These are phyloP conservation scores for Ligdia adustata DNA, from an alignment of 2,888 invertebrate species.

Conservation along the genomic window DNA sequence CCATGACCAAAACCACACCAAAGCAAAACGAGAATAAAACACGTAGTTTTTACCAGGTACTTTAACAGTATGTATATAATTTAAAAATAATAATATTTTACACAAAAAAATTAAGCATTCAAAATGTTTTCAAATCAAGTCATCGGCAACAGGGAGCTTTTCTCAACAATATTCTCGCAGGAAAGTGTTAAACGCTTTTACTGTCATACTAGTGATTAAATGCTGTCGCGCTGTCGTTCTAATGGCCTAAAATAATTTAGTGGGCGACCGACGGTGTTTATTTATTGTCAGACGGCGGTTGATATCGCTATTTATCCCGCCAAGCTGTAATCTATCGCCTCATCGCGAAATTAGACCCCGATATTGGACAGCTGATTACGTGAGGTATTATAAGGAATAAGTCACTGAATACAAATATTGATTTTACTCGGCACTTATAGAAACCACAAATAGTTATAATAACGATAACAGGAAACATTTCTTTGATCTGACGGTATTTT, in stretches of 20 bases:
- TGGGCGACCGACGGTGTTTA: slow-evolving; percentile 71
- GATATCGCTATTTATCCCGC: slow-evolving; percentile 59
- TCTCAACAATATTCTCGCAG: slow-evolving; percentile 46
- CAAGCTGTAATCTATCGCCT: slow-evolving; percentile 23
- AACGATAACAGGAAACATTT: no score
- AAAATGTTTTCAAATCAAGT: no score
- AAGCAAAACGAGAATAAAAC: no score
- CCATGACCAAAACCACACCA: no score
- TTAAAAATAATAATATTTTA: no score
- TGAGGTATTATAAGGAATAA: not conserved
- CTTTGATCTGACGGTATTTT: no score
- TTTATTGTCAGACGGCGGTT: slow-evolving; percentile 65
- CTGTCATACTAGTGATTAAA: slow-evolving; percentile 80
- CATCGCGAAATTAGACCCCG: slow-evolving; percentile 21
- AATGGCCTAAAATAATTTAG: slow-evolving; percentile 82
- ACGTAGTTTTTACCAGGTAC: no score
- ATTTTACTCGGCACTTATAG: no score
- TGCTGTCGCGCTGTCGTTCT: slow-evolving; percentile 74
- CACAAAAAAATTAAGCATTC: no score
- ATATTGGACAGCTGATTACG: slow-evolving; percentile 14
- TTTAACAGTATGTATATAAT: no score
- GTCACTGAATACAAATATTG: not conserved
- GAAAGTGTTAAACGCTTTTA: slow-evolving; percentile 78
- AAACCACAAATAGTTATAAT: no score
- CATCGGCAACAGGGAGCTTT: slow-evolving; percentile 37